Conservation (phyloP, 1,140 invertebrate species). For the Drosophila suzukii region DNA sequence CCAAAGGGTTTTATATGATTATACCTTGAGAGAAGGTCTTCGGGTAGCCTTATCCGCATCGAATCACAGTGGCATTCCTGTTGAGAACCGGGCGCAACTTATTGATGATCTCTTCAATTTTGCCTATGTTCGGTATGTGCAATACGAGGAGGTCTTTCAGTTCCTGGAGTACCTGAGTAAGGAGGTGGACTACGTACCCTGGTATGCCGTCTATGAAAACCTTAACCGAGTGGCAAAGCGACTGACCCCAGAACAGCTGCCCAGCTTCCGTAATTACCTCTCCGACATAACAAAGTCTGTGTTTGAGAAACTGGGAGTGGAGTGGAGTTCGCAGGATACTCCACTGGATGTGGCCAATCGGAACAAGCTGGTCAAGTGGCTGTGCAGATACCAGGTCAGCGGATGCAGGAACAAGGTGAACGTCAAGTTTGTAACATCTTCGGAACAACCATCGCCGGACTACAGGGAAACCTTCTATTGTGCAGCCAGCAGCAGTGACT, state of each 20-base stretch:
- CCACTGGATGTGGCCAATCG: slow-evolving; percentile 78
- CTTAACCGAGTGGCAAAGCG: slow-evolving; percentile 46
- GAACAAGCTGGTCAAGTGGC: slow-evolving; percentile 84
- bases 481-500: slow-evolving; percentile 84
- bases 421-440: slow-evolving; percentile 8
- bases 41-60: slow-evolving; percentile 78
- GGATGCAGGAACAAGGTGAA: slow-evolving; percentile 82
- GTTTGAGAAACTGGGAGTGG: slow-evolving; percentile 54
- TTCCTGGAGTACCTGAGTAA: slow-evolving; percentile 85
- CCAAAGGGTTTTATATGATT: slow-evolving; percentile 88
- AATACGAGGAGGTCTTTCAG: slow-evolving; percentile 85
- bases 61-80: slow-evolving; percentile 86
- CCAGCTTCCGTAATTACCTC: slow-evolving; percentile 54
- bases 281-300: slow-evolving; percentile 33
- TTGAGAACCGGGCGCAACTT: slow-evolving; percentile 90
- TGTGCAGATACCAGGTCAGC: slow-evolving; percentile 84
- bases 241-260: slow-evolving; percentile 43
- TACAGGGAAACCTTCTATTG: slow-evolving; percentile 87
- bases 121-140: slow-evolving; percentile 86
- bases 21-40: slow-evolving; percentile 85
- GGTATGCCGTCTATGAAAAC: slow-evolving; percentile 84
- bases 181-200: slow-evolving; percentile 86
- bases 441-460: slow-evolving; percentile 83
- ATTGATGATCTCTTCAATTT: slow-evolving; percentile 91
- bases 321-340: slow-evolving; percentile 24